A percentile compares a stretch with the other conserved stretches of the same genome.
These are phyloP conservation scores for Callipepla californica DNA, from an alignment of 2,113 vertebrate species.

Conservation along the genomic window DNA sequence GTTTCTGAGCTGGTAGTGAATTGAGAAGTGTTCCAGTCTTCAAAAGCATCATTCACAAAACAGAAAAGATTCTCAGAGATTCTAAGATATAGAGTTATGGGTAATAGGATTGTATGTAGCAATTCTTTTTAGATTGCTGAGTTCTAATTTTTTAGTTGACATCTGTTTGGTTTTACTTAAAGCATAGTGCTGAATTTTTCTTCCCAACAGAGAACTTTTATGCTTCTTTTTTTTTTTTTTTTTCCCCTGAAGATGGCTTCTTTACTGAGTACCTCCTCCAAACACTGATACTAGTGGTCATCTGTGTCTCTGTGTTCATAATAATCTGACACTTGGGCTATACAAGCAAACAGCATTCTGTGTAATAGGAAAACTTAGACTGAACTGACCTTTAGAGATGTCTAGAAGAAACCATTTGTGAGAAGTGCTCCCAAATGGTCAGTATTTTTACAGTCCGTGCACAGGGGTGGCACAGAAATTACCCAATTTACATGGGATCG, in stretches of 20 bases:
- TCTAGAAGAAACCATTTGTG: not conserved
- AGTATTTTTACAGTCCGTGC: not conserved
- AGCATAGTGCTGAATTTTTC: not conserved
- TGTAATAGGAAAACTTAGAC: not conserved
- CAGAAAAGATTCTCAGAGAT: not conserved
- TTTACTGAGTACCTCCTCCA: not conserved
- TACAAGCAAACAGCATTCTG: not conserved
- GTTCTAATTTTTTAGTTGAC: not conserved
- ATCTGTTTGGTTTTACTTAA: not conserved
- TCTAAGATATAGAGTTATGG: not conserved
- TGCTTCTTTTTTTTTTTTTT: not conserved
- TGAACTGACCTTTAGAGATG: not conserved
- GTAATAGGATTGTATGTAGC: not conserved
- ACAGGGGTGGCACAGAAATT: not conserved
- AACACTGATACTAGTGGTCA: not conserved
- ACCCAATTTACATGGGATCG: not conserved
- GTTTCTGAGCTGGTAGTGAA: not conserved
- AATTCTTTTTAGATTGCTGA: not conserved
- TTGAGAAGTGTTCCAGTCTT: rapidly evolving
- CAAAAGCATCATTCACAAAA: not conserved
- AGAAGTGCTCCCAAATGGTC: not conserved
- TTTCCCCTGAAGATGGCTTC: not conserved
- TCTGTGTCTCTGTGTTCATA: not conserved
- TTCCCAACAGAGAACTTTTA: not conserved
- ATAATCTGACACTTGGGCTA: not conserved